A percentile compares a stretch with the other conserved stretches of the same genome.
Conservation (phyloP, 2,888 invertebrate genomes). For the Spicauda simplicius region DNA sequence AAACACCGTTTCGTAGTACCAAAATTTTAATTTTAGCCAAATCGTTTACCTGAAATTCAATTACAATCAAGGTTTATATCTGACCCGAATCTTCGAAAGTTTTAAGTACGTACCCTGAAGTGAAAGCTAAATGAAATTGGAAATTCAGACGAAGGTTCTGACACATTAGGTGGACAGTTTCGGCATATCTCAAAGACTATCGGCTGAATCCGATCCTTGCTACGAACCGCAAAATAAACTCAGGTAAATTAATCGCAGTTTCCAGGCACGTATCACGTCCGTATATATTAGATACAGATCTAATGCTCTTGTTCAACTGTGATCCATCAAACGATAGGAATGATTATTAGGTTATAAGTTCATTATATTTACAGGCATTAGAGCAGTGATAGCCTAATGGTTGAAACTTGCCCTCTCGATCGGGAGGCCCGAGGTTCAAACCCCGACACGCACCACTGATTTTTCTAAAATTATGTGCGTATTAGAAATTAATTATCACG, state of each 20-base stretch:
- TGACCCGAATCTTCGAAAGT: constrained; percentile 13
- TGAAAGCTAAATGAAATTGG: constrained; percentile 22
- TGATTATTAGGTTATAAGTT: no score
- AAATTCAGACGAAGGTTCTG: constrained; percentile 35
- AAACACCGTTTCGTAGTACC: no score
- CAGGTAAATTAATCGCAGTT: constrained; percentile 36
- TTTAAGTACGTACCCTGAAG: constrained; percentile 1
- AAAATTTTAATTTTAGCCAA: background rate
- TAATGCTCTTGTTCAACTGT: constrained; percentile 10
- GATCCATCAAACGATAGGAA: background rate
- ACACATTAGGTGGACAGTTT: constrained; percentile 33
- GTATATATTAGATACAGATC: constrained; percentile 35
- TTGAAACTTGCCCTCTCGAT: no score
- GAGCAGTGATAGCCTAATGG: no score
- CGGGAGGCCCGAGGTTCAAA: no score
- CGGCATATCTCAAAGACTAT: constrained; percentile 27
- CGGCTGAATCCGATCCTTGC: constrained; percentile 22
- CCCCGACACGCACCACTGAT: no score
- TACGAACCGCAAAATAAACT: constrained; percentile 32
- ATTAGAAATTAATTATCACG: no score
- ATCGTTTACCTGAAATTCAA: background rate
- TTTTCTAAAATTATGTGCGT: no score
- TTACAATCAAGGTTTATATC: constrained; percentile 13
- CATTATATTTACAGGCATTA: no score
- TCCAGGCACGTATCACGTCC: constrained; percentile 36